These are phyloP conservation scores for Dufourea novaeangliae DNA, from an alignment of 1,140 invertebrate species.

Conservation along the genomic window DNA sequence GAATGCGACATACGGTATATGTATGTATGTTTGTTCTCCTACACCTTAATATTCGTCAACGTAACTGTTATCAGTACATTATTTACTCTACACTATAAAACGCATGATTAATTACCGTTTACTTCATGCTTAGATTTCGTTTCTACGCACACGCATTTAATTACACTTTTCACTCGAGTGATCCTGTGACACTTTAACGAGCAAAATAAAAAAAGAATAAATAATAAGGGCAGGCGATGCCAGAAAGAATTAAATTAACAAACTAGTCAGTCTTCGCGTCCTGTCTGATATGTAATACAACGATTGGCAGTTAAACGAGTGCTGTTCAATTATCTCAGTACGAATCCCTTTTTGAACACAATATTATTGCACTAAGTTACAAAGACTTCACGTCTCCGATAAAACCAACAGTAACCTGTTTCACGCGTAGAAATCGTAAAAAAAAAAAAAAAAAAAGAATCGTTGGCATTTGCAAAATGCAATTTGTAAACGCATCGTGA, in stretches of 20 bases:
- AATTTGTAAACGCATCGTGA: constrained; percentile 3
- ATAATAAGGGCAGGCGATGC: neutral
- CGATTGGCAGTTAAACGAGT: constrained; percentile 21
- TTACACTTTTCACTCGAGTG: constrained; percentile 1
- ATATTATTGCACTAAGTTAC: neutral
- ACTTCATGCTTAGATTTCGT: neutral
- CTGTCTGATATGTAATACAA: constrained; percentile 31
- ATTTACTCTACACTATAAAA: constrained; percentile 25
- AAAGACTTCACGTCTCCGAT: neutral
- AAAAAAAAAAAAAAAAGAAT: too few relatives aligned
- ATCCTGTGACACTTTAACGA: neutral
- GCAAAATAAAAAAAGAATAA: neutral
- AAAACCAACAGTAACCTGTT: neutral
- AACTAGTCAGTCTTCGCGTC: constrained; percentile 44
- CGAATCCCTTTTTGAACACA: constrained; percentile 13
- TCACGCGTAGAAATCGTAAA: constrained; percentile 3
- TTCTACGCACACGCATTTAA: neutral
- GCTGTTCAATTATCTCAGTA: neutral
- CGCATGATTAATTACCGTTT: constrained; percentile 3
- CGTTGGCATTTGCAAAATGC: neutral
- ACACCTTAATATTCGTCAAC: constrained; percentile 6
- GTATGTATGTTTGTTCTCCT: neutral
- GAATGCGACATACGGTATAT: neutral
- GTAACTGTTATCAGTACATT: constrained; percentile 16
- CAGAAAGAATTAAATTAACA: constrained; percentile 55